A percentile compares a stretch with the other conserved stretches of the same genome.
Conservation (phyloP, 2,888 invertebrate species). For the Aphidoletes aphidimyza region DNA sequence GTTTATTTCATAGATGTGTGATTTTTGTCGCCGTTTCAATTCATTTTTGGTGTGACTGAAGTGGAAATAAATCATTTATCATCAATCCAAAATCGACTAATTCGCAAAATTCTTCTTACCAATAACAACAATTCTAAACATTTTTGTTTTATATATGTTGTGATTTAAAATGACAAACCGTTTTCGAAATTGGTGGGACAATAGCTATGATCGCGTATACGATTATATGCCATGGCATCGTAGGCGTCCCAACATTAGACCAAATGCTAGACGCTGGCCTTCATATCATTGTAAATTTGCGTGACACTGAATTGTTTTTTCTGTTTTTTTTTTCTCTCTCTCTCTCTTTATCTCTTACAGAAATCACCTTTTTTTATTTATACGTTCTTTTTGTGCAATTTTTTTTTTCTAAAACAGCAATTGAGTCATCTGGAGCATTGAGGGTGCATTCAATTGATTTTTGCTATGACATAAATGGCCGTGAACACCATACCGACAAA, state of each 20-base stretch:
- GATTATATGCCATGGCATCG: constrained; percentile 53
- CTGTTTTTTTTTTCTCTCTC: background rate
- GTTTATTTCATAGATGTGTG: background rate
- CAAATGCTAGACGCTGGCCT: constrained; percentile 55
- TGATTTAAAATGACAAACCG: background rate
- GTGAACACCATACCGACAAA: constrained; percentile 80
- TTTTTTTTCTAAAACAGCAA: background rate
- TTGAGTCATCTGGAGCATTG: constrained; percentile 70
- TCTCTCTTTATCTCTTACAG: background rate
- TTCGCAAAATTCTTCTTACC: too few relatives aligned
- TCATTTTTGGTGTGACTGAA: background rate
- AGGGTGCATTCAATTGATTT: constrained; percentile 79
- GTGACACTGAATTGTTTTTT: constrained; percentile 31
- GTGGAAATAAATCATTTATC: background rate
- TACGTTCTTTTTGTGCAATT: background rate
- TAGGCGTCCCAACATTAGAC: constrained; percentile 35
- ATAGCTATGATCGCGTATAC: background rate
- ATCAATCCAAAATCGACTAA: background rate
- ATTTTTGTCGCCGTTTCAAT: background rate
- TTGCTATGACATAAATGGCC: constrained; percentile 78
- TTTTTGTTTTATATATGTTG: too few relatives aligned
- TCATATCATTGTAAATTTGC: constrained; percentile 55
- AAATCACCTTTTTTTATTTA: background rate
- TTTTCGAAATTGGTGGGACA: constrained; percentile 39
- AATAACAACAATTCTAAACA: too few relatives aligned